phyloP scores from a whole-genome alignment of 2,888 invertebrate genomes.

The Sabatieria punctata region DNA sequence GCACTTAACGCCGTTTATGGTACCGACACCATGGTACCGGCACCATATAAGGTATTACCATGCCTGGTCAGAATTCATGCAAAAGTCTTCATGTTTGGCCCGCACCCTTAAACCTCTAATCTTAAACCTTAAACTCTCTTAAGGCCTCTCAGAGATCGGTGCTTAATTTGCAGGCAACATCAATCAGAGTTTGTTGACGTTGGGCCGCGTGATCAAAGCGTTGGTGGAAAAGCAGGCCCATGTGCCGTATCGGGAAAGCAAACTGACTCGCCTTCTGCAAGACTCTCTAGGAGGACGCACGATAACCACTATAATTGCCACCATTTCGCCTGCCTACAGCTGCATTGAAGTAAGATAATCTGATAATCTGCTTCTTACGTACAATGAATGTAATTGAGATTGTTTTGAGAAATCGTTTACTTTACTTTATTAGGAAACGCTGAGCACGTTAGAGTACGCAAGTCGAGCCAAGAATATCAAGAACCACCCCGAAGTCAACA shows the following conservation, averaged over 20 bases:
- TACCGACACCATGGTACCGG: too few species aligned
- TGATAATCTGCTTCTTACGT: too few species aligned
- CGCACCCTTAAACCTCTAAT: too few species aligned
- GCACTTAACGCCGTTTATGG: too few species aligned
- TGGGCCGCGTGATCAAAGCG: constrained; percentile 84
- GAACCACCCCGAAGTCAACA: constrained; percentile 67
- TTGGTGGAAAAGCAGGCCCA: constrained; percentile 79
- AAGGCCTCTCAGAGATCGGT: too few species aligned
- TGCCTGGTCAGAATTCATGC: too few species aligned
- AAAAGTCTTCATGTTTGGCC: too few species aligned
- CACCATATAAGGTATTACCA: too few species aligned
- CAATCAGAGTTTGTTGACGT: constrained; percentile 78
- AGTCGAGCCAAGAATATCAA: constrained; percentile 81
- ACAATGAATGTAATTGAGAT: too few species aligned
- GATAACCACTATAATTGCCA: constrained; percentile 92
- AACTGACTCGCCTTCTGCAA: constrained; percentile 78
- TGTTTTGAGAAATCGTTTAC: too few species aligned
- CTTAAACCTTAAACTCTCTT: too few species aligned
- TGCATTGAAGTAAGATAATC: constrained; percentile 49
- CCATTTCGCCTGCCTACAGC: constrained; percentile 68
- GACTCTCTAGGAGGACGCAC: constrained; percentile 90
- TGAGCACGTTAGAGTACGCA: constrained; percentile 87
- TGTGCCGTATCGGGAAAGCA: constrained; percentile 91
- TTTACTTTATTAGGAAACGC: constrained; percentile 63
- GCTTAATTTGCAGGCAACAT: constrained; percentile 48